These are phyloP conservation scores for Brenthis ino DNA, from an alignment of 2,888 invertebrate species.

Conservation along the genomic window DNA sequence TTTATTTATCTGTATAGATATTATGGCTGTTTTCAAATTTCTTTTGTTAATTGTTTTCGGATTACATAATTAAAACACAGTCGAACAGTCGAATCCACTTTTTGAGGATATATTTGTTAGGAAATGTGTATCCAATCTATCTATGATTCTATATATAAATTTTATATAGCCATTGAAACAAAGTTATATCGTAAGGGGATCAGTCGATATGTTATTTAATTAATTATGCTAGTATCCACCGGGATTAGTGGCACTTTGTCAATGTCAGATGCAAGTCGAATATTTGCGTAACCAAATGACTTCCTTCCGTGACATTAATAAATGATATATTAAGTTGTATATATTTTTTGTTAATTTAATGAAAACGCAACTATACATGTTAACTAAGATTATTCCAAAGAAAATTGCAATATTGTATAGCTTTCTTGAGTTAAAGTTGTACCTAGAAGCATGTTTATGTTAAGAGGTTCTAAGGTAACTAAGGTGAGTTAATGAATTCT, in stretches of 20 bases:
- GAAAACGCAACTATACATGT: neutral
- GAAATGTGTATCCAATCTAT: neutral
- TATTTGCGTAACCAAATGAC: conserved; percentile 39
- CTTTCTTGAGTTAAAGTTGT: too few relatives aligned
- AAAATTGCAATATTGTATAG: too few relatives aligned
- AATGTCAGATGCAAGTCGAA: conserved; percentile 50
- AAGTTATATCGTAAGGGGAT: conserved; percentile 23
- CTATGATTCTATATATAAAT: neutral
- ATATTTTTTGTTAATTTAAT: neutral
- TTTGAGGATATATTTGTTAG: too few relatives aligned
- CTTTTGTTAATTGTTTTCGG: too few relatives aligned
- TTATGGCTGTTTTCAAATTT: too few relatives aligned
- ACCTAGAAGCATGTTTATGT: too few relatives aligned
- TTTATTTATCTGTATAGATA: too few relatives aligned
- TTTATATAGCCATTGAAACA: neutral
- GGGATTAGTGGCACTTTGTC: conserved; percentile 59
- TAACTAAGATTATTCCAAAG: neutral
- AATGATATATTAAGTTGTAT: conserved; percentile 25
- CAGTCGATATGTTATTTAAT: conserved; percentile 52
- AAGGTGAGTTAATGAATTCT: too few relatives aligned
- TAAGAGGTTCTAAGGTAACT: too few relatives aligned
- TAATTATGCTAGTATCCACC: conserved; percentile 54
- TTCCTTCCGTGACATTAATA: conserved; percentile 34
- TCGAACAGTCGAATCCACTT: too few relatives aligned
- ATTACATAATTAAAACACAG: too few relatives aligned